Evolutionary conservation across 2,888 invertebrate species (phyloP), one percentile per base, ranked within the genome.

Genomic region (Teleiodes luculella): DNA sequence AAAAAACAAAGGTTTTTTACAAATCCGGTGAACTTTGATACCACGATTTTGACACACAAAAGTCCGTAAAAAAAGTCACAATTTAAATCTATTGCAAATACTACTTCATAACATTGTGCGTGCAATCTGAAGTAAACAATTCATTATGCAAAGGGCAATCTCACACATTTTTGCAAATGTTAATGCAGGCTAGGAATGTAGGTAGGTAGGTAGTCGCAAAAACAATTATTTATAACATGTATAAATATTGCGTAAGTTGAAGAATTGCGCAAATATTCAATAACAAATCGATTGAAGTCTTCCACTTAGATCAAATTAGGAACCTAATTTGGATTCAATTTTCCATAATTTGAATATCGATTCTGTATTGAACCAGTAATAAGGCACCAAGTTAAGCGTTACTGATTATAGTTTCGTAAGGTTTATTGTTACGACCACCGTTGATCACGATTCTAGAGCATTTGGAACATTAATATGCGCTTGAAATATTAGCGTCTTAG

Each of bases 281-380:
- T 33, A 33, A 33, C 33, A 33, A n/a, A 8, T 3, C 33, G 33
- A 33, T 37, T 13, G 6, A 37, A 16, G 14, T 37, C 2, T 43
- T 13, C 13, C 28, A 43, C 43, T 43, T 43, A 28, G 7, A 28
- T 43, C 13, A 20, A 43, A n/a, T 28, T n/a, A 11, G 43, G 28
- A 28, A 28, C 43, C 43, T 43, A n/a, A 43, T 43, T 28, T 3
- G 2, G 13, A 43, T 24, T 43, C 43, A 28, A 43, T 43, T 43
- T 43, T 43, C 43, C 37, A 18, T 49, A 49, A 49, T 49, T 49
- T 49, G 28, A 49, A 49, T 49, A 49, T 37, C 24, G 28, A 14
- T 24, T 37, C 24, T 28, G 28, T 20, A 49, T 49, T 28, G 43
- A 43, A 37, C 11, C 37, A 28, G 24, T 49, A 36, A 49, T 49